Percentiles rank a stretch among this genome's conserved stretches.
Conservation (phyloP, 2,797 vertebrate genomes). For the Gila robusta region DNA sequence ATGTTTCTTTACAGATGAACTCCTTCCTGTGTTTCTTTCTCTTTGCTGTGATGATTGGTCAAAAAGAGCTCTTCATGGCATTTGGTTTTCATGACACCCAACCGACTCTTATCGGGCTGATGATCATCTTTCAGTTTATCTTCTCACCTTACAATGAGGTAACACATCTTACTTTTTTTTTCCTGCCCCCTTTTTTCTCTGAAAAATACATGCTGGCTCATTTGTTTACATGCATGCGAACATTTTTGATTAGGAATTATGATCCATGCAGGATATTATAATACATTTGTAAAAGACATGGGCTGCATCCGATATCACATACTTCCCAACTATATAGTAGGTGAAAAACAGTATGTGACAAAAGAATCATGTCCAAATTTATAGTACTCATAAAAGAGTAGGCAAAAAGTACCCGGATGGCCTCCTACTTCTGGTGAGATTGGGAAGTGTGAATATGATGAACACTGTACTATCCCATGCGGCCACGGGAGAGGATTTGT, state of each 20-base stretch:
- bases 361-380: background rate
- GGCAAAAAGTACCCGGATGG: background rate
- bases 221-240: background rate
- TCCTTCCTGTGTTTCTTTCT: conserved; percentile 98
- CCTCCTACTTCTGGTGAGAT: background rate
- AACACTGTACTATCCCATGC: background rate
- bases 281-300: background rate
- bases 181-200: background rate
- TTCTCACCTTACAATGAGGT: conserved; percentile 99
- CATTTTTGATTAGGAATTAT: background rate
- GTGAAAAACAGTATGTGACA: background rate
- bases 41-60: conserved; percentile 94
- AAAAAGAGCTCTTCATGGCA: conserved; percentile 92
- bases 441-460: background rate
- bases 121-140: conserved; percentile 99
- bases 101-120: conserved; percentile 95
- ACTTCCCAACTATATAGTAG: background rate
- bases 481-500: background rate
- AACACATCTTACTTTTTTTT: conserved; percentile 48
- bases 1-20: conserved; percentile 86
- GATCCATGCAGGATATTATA: background rate
- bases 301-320: background rate
- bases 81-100: conserved; percentile 94
- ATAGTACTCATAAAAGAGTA: background rate
- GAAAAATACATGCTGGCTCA: background rate